Evolutionary conservation across 2,888 invertebrate species (phyloP).

Genomic region (Diaphora mendica): DNA sequence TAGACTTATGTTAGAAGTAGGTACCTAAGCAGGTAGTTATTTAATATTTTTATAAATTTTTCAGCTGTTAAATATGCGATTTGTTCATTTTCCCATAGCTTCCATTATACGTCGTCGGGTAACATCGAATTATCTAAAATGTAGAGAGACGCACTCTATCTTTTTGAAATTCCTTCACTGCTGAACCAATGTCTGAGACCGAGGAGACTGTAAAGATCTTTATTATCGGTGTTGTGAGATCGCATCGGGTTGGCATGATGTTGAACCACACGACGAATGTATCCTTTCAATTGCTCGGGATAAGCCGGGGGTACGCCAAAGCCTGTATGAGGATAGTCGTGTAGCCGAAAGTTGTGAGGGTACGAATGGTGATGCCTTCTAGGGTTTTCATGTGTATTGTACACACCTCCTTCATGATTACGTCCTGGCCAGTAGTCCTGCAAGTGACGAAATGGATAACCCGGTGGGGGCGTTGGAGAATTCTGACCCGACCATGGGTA

Average conservation of each 20-base stretch:
- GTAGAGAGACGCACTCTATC: constrained; percentile 70
- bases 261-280: constrained; percentile 67
- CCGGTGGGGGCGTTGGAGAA: constrained; percentile 73
- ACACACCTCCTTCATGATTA: constrained; percentile 74
- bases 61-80: constrained; percentile 35
- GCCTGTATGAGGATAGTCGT: constrained; percentile 62
- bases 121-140: constrained; percentile 81
- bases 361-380: constrained; percentile 81
- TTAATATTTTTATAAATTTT: constrained; percentile 27
- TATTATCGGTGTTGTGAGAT: constrained; percentile 66
- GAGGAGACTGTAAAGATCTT: constrained; percentile 79
- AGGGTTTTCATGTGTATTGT: constrained; percentile 77
- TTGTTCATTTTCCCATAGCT: constrained; percentile 75
- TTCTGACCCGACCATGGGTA: constrained; percentile 79
- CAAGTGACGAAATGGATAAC: constrained; percentile 79
- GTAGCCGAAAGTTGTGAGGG: constrained; percentile 74
- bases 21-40: constrained; percentile 3
- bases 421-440: constrained; percentile 82
- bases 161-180: constrained; percentile 80
- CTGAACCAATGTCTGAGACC: constrained; percentile 83
- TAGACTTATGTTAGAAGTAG: neutral
- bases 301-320: constrained; percentile 65
- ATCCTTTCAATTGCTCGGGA: constrained; percentile 66
- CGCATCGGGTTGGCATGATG: constrained; percentile 66
- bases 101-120: constrained; percentile 85